phyloP scores from a whole-genome alignment of 1,140 invertebrate genomes.

The Tetranychus cinnabarinus region DNA sequence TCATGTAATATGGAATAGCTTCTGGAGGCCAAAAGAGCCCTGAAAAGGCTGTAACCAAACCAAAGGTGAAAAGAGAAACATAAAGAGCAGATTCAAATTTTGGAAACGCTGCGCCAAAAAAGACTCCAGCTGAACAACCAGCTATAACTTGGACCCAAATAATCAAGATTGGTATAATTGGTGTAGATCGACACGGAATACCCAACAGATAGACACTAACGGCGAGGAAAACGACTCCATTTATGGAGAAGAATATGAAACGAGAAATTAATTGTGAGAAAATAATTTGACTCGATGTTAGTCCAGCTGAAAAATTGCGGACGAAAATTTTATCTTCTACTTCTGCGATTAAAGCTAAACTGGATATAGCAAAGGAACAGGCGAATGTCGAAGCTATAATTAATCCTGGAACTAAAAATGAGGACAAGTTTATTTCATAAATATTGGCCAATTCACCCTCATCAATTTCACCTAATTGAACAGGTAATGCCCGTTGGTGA shows the following conservation, averaged over 20 bases:
- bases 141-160: neutral
- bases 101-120: neutral
- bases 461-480: neutral
- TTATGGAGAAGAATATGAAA: neutral
- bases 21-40: conserved; percentile 78
- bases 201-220: neutral
- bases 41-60: conserved; percentile 23
- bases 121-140: neutral
- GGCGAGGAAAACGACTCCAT: neutral
- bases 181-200: neutral
- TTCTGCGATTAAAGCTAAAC: conserved; percentile 24
- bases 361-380: neutral
- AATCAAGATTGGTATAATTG: neutral
- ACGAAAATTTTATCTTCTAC: conserved; percentile 63
- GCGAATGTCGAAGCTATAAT: neutral
- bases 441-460: neutral
- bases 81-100: neutral
- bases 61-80: neutral
- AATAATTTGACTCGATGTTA: conserved; percentile 61
- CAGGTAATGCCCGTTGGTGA: neutral
- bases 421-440: neutral
- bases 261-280: conserved; percentile 46
- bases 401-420: neutral
- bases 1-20: conserved; percentile 60
- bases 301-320: conserved; percentile 63